These are phyloP conservation scores for Idaea dimidiata DNA, from an alignment of 2,888 invertebrate genomes.

Conservation along the genomic window DNA sequence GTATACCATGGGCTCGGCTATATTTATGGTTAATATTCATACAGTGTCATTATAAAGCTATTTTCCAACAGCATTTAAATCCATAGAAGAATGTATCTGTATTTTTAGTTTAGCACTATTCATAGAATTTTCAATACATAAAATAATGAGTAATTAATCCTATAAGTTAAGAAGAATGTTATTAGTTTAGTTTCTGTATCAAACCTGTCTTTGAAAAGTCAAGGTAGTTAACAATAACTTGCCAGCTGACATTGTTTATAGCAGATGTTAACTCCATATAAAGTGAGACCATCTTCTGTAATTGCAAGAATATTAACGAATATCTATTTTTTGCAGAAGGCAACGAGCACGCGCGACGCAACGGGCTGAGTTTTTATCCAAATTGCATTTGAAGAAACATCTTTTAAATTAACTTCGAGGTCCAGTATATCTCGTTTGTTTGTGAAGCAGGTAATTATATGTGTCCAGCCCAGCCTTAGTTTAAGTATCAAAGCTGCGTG, in stretches of 20 bases:
- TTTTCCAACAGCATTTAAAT: slow-evolving; percentile 21
- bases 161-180: neutral
- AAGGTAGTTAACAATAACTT: slow-evolving; percentile 22
- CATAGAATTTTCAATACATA: neutral
- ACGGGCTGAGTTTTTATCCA: slow-evolving; percentile 30
- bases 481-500: slow-evolving; percentile 16
- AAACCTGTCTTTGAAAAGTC: slow-evolving; percentile 16
- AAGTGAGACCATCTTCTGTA: slow-evolving; percentile 20
- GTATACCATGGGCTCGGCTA: slow-evolving; percentile 46
- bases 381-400: slow-evolving; percentile 32
- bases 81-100: slow-evolving; percentile 5
- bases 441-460: slow-evolving; percentile 22
- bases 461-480: slow-evolving; percentile 20
- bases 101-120: slow-evolving; percentile 4
- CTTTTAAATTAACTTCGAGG: slow-evolving; percentile 33
- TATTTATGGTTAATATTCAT: slow-evolving; percentile 58
- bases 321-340: slow-evolving; percentile 33
- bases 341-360: slow-evolving; percentile 34
- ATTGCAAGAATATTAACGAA: slow-evolving; percentile 32
- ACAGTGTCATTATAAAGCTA: slow-evolving; percentile 39
- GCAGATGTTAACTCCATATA: slow-evolving; percentile 29
- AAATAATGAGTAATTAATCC: slow-evolving; percentile 9
- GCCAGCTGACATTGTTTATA: slow-evolving; percentile 24
- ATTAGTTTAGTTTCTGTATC: slow-evolving; percentile 9
- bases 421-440: slow-evolving; percentile 22